Evolutionary conservation across 2,113 vertebrate genomes (phyloP).

Genomic region (Cheilinus undulatus): DNA sequence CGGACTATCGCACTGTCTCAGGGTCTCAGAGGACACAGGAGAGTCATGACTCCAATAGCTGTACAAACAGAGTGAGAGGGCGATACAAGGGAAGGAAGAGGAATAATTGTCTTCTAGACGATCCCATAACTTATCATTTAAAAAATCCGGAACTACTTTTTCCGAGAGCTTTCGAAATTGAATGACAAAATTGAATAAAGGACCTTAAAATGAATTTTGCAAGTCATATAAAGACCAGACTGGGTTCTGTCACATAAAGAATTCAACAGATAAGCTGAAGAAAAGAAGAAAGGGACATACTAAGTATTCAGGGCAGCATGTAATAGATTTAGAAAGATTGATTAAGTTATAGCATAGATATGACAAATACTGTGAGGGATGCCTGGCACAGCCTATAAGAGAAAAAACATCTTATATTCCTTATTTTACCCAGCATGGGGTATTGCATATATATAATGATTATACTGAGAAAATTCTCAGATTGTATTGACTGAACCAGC

Average conservation of each 20-base stretch:
- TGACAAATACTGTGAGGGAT: too few relatives aligned
- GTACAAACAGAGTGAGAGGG: conserved; percentile 17
- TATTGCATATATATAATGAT: too few relatives aligned
- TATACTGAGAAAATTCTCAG: too few relatives aligned
- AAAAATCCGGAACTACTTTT: not conserved
- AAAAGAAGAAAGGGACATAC: not conserved
- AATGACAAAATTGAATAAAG: not conserved
- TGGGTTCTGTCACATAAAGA: not conserved
- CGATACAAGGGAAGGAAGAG: not conserved
- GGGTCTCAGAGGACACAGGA: conserved; percentile 20
- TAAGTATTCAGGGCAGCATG: too few relatives aligned
- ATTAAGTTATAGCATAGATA: too few relatives aligned
- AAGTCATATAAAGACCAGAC: not conserved
- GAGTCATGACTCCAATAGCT: conserved; percentile 27
- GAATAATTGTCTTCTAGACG: not conserved
- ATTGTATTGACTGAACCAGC: too few relatives aligned
- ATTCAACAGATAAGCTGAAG: not conserved
- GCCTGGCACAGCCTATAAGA: too few relatives aligned
- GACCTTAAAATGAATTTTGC: not conserved
- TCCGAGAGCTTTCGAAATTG: not conserved
- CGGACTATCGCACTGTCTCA: conserved; percentile 34
- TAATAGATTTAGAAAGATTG: too few relatives aligned
- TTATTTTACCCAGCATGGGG: too few relatives aligned
- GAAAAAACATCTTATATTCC: too few relatives aligned
- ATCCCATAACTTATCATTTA: not conserved